Evolutionary conservation across 2,113 vertebrate genomes (phyloP).

Genomic region (Gadus chalcogrammus): DNA sequence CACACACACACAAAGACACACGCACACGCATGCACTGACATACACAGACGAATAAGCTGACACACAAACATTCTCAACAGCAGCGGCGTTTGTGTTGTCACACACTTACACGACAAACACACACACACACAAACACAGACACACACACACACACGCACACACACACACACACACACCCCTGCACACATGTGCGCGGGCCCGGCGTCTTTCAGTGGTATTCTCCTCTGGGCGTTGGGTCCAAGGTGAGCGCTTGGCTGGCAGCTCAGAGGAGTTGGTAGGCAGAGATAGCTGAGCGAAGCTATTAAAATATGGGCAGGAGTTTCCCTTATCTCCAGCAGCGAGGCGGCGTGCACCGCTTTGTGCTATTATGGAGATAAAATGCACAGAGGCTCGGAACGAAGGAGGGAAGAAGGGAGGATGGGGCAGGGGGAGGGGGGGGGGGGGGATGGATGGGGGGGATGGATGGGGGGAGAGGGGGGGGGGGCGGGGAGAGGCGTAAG

Average conservation of each 20-base stretch:
- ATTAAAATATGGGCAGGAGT: slow-evolving; percentile 83
- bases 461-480: slow-evolving; percentile 29
- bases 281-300: slow-evolving; percentile 83
- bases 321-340: slow-evolving; percentile 70
- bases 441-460: too few relatives aligned
- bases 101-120: not conserved
- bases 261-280: slow-evolving; percentile 75
- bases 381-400: slow-evolving; percentile 67
- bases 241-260: slow-evolving; percentile 75
- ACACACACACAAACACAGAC: slow-evolving; percentile 9
- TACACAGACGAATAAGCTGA: not conserved
- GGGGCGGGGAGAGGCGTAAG: slow-evolving; percentile 50
- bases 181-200: not conserved
- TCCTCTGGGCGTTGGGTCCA: slow-evolving; percentile 76
- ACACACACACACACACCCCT: too few relatives aligned
- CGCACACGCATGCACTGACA: slow-evolving; percentile 9
- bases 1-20: slow-evolving; percentile 8
- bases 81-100: not conserved
- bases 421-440: slow-evolving; percentile 7
- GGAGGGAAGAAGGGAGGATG: too few relatives aligned
- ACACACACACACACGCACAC: too few relatives aligned
- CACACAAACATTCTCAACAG: slow-evolving; percentile 1
- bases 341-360: slow-evolving; percentile 73
- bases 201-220: slow-evolving; percentile 70
- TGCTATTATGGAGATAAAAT: slow-evolving; percentile 85